These are phyloP conservation scores for Calcarius lapponicus DNA, from an alignment of 2,797 vertebrate species.

Conservation along the genomic window DNA sequence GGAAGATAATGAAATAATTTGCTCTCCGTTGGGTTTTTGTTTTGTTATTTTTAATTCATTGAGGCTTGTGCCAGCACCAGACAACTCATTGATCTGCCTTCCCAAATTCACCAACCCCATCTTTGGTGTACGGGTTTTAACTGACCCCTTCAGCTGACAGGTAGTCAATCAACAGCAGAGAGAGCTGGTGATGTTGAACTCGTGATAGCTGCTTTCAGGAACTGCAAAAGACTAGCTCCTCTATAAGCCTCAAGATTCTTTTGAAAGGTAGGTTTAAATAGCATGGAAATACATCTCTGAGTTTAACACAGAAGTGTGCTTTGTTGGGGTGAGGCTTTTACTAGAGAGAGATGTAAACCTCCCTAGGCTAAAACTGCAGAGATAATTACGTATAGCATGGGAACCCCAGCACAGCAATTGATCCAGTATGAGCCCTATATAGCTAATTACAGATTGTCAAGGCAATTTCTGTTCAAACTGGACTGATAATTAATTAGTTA, in stretches of 20 bases:
- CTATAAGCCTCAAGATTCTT: neutral
- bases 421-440: neutral
- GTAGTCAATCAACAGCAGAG: neutral
- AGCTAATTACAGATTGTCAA: constrained; percentile 25
- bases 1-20: neutral
- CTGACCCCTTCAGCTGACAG: neutral
- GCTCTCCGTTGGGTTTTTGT: neutral
- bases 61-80: neutral
- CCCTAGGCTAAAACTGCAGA: neutral
- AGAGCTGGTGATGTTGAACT: neutral
- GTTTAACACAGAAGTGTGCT: neutral
- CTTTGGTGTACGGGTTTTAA: neutral
- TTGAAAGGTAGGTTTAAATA: neutral
- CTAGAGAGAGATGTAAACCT: neutral
- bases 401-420: neutral
- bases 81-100: neutral
- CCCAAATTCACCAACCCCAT: neutral
- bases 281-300: neutral
- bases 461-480: neutral
- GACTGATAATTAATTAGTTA: neutral
- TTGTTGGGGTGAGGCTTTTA: neutral
- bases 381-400: accelerated
- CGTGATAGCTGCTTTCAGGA: neutral
- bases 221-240: neutral
- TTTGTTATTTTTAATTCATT: neutral